Evolutionary conservation across 2,888 invertebrate species (phyloP).

Genomic region (Lochmaea crataegi): DNA sequence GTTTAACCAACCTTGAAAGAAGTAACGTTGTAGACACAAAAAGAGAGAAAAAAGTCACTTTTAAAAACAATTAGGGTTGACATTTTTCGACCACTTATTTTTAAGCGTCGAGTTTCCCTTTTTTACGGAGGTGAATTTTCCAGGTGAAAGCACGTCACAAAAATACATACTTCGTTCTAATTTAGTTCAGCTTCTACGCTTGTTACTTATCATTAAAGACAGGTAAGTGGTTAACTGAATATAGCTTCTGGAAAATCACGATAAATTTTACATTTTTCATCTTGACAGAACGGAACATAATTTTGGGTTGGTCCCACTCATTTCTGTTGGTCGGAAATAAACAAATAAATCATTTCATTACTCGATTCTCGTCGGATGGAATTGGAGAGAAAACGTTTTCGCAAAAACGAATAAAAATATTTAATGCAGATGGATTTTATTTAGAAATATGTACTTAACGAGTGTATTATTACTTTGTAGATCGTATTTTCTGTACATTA

Average conservation of each 20-base stretch:
- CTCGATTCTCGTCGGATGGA: no score
- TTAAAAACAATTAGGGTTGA: constrained; percentile 28
- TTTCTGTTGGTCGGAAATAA: no score
- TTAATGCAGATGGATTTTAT: no score
- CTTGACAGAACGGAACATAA: background rate
- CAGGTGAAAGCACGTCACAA: constrained; percentile 1
- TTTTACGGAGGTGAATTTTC: constrained; percentile 10
- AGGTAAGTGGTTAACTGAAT: background rate
- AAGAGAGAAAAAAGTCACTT: background rate
- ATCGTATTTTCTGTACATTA: no score
- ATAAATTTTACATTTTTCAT: background rate
- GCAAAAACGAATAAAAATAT: no score
- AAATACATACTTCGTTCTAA: constrained; percentile 1
- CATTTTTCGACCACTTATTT: constrained; percentile 12
- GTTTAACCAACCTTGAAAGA: background rate
- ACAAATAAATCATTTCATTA: no score
- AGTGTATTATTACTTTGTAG: no score
- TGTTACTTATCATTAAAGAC: constrained; percentile 6
- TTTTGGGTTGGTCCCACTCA: background rate
- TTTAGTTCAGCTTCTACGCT: background rate
- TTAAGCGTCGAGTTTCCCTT: constrained; percentile 1
- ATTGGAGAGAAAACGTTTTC: no score
- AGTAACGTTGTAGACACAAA: background rate
- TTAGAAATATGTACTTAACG: no score
- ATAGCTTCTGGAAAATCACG: background rate